Conservation (phyloP, 2,888 invertebrate genomes). For the Phalangium opilio region DNA sequence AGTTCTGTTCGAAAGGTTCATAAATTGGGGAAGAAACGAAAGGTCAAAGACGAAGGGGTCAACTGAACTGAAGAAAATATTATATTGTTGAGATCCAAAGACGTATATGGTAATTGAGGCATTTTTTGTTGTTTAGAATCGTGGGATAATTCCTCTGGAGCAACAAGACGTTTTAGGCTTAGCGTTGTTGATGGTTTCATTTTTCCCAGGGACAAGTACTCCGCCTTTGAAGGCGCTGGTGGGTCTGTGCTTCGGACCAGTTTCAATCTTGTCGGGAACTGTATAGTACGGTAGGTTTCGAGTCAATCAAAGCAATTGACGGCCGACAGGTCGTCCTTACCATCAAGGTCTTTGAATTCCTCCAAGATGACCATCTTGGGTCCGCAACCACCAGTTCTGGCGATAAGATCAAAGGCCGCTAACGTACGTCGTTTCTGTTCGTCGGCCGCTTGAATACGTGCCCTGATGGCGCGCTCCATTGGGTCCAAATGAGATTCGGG, state of each 20-base stretch:
- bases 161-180: not conserved
- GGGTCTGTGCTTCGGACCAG: conserved; percentile 23
- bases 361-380: conserved; percentile 18
- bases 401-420: conserved; percentile 22
- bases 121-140: no score
- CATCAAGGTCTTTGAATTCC: conserved; percentile 15
- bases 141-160: no score
- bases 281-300: not conserved
- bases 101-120: no score
- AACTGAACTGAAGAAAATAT: no score
- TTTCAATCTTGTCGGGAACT: not conserved
- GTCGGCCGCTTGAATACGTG: conserved; percentile 21
- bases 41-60: no score
- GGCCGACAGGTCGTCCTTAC: conserved; percentile 7
- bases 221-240: conserved; percentile 26
- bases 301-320: not conserved
- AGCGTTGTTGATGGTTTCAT: not conserved
- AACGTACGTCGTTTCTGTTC: conserved; percentile 21
- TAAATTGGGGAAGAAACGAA: no score
- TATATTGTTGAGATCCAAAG: no score
- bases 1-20: no score
- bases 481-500: conserved; percentile 18
- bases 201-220: not conserved
- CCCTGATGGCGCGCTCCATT: conserved; percentile 21
- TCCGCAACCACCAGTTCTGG: conserved; percentile 18